phyloP scores from a whole-genome alignment of 1,140 invertebrate genomes.

The Ganaspis sp. region DNA sequence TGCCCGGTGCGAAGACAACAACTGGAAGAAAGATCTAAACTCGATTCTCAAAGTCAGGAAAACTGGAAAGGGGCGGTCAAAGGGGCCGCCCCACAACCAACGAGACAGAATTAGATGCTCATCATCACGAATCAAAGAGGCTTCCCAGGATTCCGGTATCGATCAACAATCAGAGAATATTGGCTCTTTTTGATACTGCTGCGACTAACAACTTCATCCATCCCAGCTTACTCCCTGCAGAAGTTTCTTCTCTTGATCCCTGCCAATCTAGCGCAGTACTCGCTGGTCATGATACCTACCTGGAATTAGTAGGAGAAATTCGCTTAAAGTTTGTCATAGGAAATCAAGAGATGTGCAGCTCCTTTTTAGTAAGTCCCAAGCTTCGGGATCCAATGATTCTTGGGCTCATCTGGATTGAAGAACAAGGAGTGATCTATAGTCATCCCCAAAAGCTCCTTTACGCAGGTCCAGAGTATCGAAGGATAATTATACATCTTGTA shows the following conservation, averaged over 20 bases:
- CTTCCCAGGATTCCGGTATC: background rate
- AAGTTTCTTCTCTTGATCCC: background rate
- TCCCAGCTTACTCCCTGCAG: background rate
- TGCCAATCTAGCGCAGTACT: background rate
- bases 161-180: background rate
- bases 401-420: too few species aligned
- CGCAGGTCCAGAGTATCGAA: too few species aligned
- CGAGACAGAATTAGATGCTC: background rate
- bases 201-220: background rate
- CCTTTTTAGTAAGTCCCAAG: too few species aligned
- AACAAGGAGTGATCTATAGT: too few species aligned
- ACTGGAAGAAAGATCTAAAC: background rate
- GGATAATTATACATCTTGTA: too few species aligned
- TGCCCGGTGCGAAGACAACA: background rate
- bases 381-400: too few species aligned
- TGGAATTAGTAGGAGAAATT: background rate
- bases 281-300: background rate
- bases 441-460: too few species aligned
- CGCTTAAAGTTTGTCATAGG: too few species aligned
- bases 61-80: background rate
- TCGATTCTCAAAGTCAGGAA: background rate
- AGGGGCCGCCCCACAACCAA: background rate
- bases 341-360: too few species aligned
- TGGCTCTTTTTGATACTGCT: background rate
- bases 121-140: background rate